phyloP scores from a whole-genome alignment of 2,888 invertebrate genomes.

The Troilus luridus region DNA sequence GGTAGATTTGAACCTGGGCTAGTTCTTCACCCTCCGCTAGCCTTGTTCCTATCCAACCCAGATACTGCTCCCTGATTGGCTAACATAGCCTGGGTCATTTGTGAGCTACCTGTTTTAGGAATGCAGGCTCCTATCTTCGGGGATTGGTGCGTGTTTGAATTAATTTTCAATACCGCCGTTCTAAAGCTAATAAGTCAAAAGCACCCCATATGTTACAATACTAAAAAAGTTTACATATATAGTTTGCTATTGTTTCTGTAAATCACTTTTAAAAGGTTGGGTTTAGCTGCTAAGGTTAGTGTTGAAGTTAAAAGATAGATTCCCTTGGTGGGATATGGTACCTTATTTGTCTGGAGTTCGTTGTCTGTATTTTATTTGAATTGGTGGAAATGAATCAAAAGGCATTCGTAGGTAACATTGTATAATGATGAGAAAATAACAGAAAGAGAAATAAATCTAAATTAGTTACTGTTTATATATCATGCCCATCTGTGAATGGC shows the following conservation, averaged over 20 bases:
- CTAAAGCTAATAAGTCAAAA: neutral
- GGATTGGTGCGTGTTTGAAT: neutral
- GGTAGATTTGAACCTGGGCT: neutral
- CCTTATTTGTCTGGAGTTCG: no score
- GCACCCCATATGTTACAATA: neutral
- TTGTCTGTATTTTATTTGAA: no score
- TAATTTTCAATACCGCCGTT: neutral
- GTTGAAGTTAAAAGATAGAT: no score
- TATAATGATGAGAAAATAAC: no score
- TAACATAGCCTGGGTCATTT: neutral
- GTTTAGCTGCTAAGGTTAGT: neutral
- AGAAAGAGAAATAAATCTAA: no score
- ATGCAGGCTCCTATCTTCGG: neutral
- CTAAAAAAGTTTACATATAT: neutral
- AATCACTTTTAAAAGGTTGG: no score
- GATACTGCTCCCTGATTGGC: constrained; percentile 13
- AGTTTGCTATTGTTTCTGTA: neutral
- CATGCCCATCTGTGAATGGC: no score
- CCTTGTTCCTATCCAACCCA: neutral
- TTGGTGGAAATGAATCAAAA: no score
- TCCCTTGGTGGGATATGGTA: no score
- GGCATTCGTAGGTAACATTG: no score
- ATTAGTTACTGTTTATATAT: no score
- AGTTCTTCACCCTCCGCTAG: neutral
- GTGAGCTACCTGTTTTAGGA: constrained; percentile 14